Base-by-base conservation (phyloP, 2,888 invertebrate genomes). In the Papilio demoleus region DNA sequence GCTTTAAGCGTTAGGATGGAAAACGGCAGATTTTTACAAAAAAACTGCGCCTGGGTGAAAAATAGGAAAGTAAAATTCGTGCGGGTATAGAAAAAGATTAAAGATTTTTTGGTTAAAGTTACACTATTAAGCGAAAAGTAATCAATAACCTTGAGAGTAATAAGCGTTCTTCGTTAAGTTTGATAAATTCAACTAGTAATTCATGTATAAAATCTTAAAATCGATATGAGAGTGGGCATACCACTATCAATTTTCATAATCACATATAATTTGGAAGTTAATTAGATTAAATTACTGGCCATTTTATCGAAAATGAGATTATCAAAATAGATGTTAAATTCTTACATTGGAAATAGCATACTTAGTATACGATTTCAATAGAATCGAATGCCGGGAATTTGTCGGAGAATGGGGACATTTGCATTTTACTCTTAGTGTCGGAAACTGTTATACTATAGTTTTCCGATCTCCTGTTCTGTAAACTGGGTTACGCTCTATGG, bases 401-500 rank as follows among this genome's bases (percentile, higher is more conserved):
- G 63, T 24, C 9, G 36, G 6, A 19, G 68, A 68, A 64, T 59
- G 64, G 47, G 40, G 38, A 17, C 47, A 64, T 67, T 67, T 68
- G 64, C 64, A 68, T 64, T 68, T 68, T 59, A 47, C 64, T 68
- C 38, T 47, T 59, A 68, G 64, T 64, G 47, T 63, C 68, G 68
- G 68, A 68, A 64, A 68, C 59, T 68, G 64, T 68, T 68, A 68
- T 34, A 38, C 68, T 64, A 64, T 68, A 63, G 68, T 64, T 68
- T 68, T 68, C 68, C 68, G 63, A 68, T 68, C 64, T 58, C 56
- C 68, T 58, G 11, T 59, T 64, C 68, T 36, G 64, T 63, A 58
- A 68, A 68, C 63, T 68, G 24, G 68, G 68, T 63, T 68, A 68
- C 53, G 45, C 63, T 63, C 58, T 36, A 63, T 67, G 17, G 42